Conservation (phyloP, 2,888 invertebrate species). For the Coremacera marginata region DNA sequence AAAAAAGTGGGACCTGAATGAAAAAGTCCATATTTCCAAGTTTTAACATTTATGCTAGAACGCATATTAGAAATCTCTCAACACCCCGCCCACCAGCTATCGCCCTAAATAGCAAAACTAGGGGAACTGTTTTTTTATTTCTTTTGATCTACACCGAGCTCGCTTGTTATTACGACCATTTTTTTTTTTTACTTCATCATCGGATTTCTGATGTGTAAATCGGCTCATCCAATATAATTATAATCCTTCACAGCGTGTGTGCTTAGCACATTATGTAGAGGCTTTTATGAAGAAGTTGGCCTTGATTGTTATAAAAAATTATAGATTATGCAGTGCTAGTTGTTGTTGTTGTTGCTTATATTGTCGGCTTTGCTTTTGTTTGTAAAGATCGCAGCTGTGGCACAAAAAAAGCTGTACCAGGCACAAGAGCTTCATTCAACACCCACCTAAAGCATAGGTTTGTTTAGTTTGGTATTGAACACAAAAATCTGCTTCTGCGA, state of each 20-base stretch:
- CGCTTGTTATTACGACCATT: neutral
- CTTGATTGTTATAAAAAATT: neutral
- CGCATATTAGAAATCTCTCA: too few species aligned
- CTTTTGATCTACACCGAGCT: neutral
- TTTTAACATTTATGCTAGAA: too few species aligned
- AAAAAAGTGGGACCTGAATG: too few species aligned
- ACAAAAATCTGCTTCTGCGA: too few species aligned
- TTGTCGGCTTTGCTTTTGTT: neutral
- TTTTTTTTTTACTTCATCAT: neutral
- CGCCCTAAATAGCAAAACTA: too few species aligned
- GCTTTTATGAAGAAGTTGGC: neutral
- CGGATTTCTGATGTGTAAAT: neutral
- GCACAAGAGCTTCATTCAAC: neutral
- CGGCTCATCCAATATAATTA: conserved; percentile 31
- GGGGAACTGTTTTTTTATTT: neutral
- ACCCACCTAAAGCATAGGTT: neutral
- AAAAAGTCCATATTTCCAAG: too few species aligned
- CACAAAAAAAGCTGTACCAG: neutral
- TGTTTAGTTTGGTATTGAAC: too few species aligned
- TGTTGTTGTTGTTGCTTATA: neutral
- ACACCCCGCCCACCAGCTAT: too few species aligned
- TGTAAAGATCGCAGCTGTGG: neutral
- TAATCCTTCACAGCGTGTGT: conserved; percentile 34
- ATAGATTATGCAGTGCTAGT: neutral
- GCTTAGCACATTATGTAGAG: neutral